A percentile compares a stretch with the other conserved stretches of the same genome.
phyloP scores from a whole-genome alignment of 2,888 invertebrate species.

The Sminthurides aquaticus region DNA sequence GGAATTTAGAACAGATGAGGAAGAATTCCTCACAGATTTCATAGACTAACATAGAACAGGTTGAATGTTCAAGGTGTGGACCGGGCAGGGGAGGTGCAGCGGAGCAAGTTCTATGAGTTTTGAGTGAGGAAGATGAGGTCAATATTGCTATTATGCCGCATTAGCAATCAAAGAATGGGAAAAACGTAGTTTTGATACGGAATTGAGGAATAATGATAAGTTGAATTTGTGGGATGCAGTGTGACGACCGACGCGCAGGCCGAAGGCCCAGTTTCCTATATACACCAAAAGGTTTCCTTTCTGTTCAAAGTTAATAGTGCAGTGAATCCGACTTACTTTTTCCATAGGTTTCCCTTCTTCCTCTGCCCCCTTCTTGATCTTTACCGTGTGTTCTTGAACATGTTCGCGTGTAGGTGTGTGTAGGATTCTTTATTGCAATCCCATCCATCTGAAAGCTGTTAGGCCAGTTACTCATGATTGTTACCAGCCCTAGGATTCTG shows the following conservation, averaged over 20 bases:
- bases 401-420: background rate
- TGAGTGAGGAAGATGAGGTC: background rate
- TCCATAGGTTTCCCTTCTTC: background rate
- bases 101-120: background rate
- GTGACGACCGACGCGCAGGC: background rate
- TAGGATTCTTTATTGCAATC: too few species aligned
- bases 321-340: constrained; percentile 1
- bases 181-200: too few species aligned
- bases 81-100: background rate
- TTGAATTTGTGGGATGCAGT: background rate
- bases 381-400: too few species aligned
- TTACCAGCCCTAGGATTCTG: too few species aligned
- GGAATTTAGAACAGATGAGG: too few species aligned
- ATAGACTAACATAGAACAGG: too few species aligned
- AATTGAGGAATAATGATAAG: background rate
- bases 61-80: too few species aligned
- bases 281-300: background rate
- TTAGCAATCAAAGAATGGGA: too few species aligned
- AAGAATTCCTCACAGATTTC: too few species aligned
- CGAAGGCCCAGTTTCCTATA: background rate
- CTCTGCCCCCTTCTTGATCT: background rate
- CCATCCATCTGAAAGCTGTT: too few species aligned
- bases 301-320: background rate
- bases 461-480: too few species aligned
- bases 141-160: too few species aligned